Evolutionary conservation across 1,140 invertebrate genomes (phyloP).

Genomic region (Tetramorium simillimum): DNA sequence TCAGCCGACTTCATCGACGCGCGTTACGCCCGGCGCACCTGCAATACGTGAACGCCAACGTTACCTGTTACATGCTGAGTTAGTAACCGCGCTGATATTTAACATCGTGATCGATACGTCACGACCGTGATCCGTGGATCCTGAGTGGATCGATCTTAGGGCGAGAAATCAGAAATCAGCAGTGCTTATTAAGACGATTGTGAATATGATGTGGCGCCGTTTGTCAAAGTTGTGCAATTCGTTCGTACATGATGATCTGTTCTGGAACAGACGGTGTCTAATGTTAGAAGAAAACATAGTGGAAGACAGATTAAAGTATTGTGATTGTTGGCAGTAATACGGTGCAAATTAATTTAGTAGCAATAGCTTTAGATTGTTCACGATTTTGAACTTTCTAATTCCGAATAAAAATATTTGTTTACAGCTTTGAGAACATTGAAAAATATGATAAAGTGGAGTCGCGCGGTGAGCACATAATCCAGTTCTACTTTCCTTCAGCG

Average conservation of each 20-base stretch:
- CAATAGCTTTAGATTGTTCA: background rate
- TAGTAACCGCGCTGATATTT: constrained; percentile 10
- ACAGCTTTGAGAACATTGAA: background rate
- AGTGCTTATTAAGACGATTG: constrained; percentile 32
- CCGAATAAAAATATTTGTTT: background rate
- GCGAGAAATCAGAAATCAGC: background rate
- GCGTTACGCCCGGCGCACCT: constrained; percentile 1
- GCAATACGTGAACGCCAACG: background rate
- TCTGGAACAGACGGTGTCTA: background rate
- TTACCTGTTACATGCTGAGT: constrained; percentile 7
- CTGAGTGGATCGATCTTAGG: background rate
- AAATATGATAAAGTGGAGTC: background rate
- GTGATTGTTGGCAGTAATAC: background rate
- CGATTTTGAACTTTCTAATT: background rate
- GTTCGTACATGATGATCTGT: background rate
- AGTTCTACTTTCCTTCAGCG: constrained; percentile 6
- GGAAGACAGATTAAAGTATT: background rate
- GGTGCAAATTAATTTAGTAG: background rate
- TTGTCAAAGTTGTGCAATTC: constrained; percentile 1
- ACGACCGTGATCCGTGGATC: background rate
- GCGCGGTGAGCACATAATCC: background rate
- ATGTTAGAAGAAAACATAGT: background rate
- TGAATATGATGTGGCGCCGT: background rate
- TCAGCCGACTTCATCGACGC: constrained; percentile 1
- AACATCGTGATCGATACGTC: constrained; percentile 18